phyloP scores from a whole-genome alignment of 2,113 vertebrate species.

The Psilopsiagon aymara region DNA sequence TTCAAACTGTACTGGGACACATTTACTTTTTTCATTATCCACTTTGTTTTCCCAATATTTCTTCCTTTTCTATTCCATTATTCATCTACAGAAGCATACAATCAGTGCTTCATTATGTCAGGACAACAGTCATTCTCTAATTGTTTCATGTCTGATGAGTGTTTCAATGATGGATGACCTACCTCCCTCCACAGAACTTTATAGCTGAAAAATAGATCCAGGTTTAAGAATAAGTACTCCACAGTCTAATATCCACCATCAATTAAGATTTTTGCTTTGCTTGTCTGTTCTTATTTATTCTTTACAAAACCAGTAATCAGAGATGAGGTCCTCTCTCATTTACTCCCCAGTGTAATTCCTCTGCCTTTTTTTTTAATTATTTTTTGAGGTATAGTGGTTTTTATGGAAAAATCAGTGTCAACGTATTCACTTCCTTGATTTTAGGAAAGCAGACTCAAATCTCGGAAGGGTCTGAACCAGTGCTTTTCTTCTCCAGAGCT shows the following conservation, averaged over 20 bases:
- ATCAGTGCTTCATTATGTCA: conserved; percentile 45
- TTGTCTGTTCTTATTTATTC: background rate
- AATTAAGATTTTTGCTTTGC: background rate
- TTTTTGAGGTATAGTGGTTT: background rate
- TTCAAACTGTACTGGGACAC: background rate
- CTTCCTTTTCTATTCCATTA: background rate
- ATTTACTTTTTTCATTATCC: background rate
- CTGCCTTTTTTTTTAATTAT: background rate
- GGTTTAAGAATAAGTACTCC: background rate
- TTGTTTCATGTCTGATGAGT: conserved; percentile 26
- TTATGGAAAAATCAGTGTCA: background rate
- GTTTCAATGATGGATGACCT: conserved; percentile 43
- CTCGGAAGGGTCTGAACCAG: background rate
- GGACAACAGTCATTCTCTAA: conserved; percentile 34
- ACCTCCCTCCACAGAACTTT: background rate
- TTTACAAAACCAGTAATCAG: background rate
- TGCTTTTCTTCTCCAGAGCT: background rate
- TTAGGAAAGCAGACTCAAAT: background rate
- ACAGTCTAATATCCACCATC: background rate
- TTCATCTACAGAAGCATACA: conserved; percentile 8
- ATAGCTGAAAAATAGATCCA: background rate
- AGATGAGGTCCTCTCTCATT: background rate
- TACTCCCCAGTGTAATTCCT: background rate
- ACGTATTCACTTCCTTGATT: background rate
- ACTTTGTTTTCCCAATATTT: background rate